Evolutionary conservation across 2,888 invertebrate genomes (phyloP), one percentile per base, ranked within the genome.

Genomic region (Oscheius sp.): DNA sequence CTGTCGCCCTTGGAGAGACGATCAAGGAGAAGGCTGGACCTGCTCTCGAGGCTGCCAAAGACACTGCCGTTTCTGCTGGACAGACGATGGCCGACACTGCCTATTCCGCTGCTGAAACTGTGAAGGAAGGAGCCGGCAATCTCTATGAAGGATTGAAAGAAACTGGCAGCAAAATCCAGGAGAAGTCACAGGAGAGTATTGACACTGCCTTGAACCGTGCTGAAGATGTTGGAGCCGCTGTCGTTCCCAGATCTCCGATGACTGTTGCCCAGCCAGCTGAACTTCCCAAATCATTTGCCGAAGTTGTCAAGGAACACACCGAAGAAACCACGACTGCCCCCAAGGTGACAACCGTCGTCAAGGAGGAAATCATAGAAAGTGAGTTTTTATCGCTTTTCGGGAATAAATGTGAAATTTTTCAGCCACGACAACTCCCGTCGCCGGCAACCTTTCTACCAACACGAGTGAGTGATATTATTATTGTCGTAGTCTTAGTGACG

Each of bases 101-200:
- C 13, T 21, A n/a, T 27, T 23, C 25, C 12, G 35, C 25, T 27
- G 58, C 58, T 16, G n/a, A 58, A 18, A 35, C 58, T 12, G 66
- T 66, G 25, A 68, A 68, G 29, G 68, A 68, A 16, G 52, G 49
- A 23, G 49, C 18, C 16, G 66, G 29, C 7, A 43, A 21, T 49
- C 25, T 46, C 7, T 49, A 46, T 16, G 49, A 66, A 25, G 35
- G 21, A 18, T 2, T 61, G 7, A 61, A 61, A 23, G 43, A 41
- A 12, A 23, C 27, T 25, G 55, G 55, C 13, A 13, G 3, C 16
- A 25, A 55, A 12, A 29, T 29, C 18, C 61, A 21, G 23, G 23
- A 49, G 49, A 49, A 49, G 49, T 16, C 49, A 9, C 5, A 35
- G 35, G 5, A 35, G 35, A 35, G 5, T 13, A 16, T 21, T 3